These are phyloP conservation scores for Corythoichthys intestinalis DNA, from an alignment of 2,113 vertebrate genomes.

Conservation along the genomic window DNA sequence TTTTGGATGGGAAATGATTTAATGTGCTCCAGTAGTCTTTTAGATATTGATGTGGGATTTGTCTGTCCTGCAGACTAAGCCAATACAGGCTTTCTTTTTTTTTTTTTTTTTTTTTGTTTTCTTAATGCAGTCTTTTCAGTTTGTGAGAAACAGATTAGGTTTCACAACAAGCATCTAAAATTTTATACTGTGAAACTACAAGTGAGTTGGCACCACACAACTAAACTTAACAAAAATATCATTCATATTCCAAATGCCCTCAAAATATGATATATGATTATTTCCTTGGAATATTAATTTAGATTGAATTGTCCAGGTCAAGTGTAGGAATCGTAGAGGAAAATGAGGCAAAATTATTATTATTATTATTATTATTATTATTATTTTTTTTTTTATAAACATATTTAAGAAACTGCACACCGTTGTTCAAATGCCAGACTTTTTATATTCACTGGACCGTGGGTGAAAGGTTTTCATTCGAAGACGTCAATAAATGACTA, in stretches of 20 bases:
- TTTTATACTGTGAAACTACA: background rate
- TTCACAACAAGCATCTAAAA: background rate
- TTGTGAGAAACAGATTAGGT: background rate
- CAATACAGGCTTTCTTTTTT: background rate
- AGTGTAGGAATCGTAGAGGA: no score
- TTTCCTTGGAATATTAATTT: no score
- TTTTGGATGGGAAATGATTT: background rate
- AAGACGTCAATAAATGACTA: background rate
- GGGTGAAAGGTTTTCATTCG: background rate
- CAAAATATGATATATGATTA: no score
- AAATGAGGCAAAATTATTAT: no score
- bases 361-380: no score
- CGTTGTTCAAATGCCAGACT: no score
- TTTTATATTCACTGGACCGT: background rate
- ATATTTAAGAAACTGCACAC: no score
- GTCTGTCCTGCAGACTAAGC: background rate
- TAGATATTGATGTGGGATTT: background rate
- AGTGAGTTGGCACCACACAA: constrained; percentile 39
- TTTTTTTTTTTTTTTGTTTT: background rate
- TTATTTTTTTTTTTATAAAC: no score
- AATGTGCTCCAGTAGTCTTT: background rate
- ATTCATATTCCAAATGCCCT: background rate
- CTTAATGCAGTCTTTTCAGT: background rate
- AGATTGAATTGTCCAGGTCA: no score
- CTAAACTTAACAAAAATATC: background rate